These are phyloP conservation scores for Physocephala rufipes DNA, from an alignment of 2,888 invertebrate genomes.

Conservation along the genomic window DNA sequence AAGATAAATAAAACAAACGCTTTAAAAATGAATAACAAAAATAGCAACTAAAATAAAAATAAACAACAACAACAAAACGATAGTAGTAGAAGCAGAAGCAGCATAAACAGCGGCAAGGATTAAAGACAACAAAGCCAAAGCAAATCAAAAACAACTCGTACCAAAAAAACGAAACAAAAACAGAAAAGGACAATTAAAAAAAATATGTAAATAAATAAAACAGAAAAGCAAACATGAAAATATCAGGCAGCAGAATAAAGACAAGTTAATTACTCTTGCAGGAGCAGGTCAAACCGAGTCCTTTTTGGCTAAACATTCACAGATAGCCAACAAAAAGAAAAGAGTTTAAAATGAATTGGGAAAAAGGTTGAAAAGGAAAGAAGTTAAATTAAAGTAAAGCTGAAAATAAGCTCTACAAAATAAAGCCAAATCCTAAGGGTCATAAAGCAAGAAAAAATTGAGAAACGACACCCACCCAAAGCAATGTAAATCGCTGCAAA, in stretches of 20 bases:
- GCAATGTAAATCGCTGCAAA: too few species aligned
- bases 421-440: too few species aligned
- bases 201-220: neutral
- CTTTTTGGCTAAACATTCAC: constrained; percentile 4
- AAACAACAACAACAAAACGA: neutral
- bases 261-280: constrained; percentile 30
- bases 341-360: neutral
- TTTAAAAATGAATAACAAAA: neutral
- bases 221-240: neutral
- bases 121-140: too few species aligned
- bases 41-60: constrained; percentile 1
- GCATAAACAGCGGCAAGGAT: too few species aligned
- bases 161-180: neutral
- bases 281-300: neutral
- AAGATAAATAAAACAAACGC: constrained; percentile 11
- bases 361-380: too few species aligned
- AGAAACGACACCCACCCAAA: too few species aligned
- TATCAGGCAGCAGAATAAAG: constrained; percentile 5
- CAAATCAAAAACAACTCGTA: too few species aligned
- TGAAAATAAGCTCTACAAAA: too few species aligned
- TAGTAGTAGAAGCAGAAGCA: neutral
- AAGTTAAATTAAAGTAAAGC: too few species aligned
- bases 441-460: too few species aligned
- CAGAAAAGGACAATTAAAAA: neutral
- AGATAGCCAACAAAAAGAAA: constrained; percentile 16